phyloP scores from a whole-genome alignment of 2,888 invertebrate species.

The Heliconius sara region DNA sequence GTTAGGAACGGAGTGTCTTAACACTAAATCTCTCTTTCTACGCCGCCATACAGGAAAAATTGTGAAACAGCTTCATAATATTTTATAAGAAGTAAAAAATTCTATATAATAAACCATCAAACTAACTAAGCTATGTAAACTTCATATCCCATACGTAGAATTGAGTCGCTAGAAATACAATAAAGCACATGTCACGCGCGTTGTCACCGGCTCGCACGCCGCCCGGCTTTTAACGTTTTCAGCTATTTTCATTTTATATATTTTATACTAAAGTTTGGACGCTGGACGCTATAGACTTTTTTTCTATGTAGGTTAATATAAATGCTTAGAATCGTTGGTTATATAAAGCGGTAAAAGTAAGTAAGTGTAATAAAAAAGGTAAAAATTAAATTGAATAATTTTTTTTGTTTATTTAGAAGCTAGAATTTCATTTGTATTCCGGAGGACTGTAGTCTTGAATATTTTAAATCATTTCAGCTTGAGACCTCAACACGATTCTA shows the following conservation, averaged over 20 bases:
- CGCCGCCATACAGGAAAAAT: too few species aligned
- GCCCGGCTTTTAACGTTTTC: constrained; percentile 3
- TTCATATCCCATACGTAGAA: constrained; percentile 11
- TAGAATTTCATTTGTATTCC: too few species aligned
- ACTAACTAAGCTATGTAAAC: neutral
- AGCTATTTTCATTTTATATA: constrained; percentile 13
- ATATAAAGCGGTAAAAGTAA: neutral
- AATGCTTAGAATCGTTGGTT: neutral
- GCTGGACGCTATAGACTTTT: neutral
- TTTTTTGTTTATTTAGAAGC: too few species aligned
- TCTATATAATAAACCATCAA: neutral
- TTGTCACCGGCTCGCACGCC: constrained; percentile 23
- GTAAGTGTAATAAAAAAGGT: too few species aligned
- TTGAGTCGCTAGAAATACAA: constrained; percentile 16
- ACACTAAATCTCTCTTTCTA: too few species aligned
- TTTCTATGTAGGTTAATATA: neutral
- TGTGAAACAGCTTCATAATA: neutral
- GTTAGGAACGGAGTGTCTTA: too few species aligned
- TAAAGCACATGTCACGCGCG: constrained; percentile 27
- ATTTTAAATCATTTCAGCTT: too few species aligned
- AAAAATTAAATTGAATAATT: neutral
- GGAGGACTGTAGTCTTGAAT: too few species aligned
- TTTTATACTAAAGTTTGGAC: neutral
- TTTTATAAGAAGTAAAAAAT: neutral
- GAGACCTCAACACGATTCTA: too few species aligned